Evolutionary conservation across 2,797 vertebrate genomes (phyloP).

Genomic region (Rallus crepitans): DNA sequence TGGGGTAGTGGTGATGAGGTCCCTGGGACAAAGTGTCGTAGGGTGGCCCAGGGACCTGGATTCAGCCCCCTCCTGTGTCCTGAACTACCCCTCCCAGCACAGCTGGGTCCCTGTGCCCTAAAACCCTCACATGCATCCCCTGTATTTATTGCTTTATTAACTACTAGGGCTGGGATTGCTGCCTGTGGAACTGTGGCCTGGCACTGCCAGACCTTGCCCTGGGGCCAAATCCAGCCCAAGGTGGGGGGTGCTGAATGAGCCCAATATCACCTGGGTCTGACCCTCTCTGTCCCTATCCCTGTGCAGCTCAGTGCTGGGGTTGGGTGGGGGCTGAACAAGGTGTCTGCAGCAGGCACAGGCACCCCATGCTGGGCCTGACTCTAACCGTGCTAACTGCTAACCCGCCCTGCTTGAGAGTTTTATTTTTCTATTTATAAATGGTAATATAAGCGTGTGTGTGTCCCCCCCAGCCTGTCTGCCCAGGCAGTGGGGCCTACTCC

Average conservation of each 20-base stretch:
- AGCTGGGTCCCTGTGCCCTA: fast-evolving
- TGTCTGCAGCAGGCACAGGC: fast-evolving
- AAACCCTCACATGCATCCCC: fast-evolving
- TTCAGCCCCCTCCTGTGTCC: neutral
- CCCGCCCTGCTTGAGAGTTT: constrained; percentile 69
- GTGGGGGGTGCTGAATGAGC: neutral
- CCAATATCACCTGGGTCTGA: neutral
- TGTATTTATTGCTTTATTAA: constrained; percentile 63
- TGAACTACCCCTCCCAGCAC: neutral
- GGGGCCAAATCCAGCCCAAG: neutral
- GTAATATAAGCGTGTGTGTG: constrained; percentile 77
- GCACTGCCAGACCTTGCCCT: neutral
- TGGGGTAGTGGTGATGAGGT: fast-evolving
- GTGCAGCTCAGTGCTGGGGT: neutral
- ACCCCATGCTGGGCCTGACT: neutral
- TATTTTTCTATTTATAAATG: constrained; percentile 87
- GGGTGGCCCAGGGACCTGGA: neutral
- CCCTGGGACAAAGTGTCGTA: fast-evolving
- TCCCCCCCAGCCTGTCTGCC: neutral
- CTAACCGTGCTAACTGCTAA: constrained; percentile 39
- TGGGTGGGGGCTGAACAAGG: fast-evolving
- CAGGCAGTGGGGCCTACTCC: neutral
- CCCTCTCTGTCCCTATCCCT: neutral
- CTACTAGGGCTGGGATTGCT: fast-evolving
- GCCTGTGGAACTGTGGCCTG: fast-evolving